Evolutionary conservation across 1,140 invertebrate species (phyloP), one percentile per base, ranked within the genome.

Genomic region (Ostrea edulis): DNA sequence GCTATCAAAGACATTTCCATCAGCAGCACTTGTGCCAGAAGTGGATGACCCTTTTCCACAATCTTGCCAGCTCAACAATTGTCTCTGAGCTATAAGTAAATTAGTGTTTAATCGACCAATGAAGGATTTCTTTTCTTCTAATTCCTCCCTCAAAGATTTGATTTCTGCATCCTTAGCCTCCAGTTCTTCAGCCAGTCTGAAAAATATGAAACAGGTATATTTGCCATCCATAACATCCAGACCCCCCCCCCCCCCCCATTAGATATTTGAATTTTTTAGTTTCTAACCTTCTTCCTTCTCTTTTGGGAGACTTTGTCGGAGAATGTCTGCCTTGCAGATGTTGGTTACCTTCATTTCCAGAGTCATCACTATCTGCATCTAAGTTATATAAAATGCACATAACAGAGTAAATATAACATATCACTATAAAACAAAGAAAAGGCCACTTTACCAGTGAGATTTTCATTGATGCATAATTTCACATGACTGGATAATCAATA

Each of bases 31-130:
- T 2, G 35, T 54, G 12, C 54, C 55, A 51, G 86, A 87, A 25
- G 86, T 68, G 81, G 86, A 82, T 53, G 82, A 83, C 1, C 82
- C 82, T 0, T 88, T 82, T 14, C 29, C 54, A 53, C n/a, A 81
- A n/a, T 88, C 84, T 2, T 81, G 58, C 54, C 82, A 58, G 35
- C 25, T 65, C 20, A 87, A 44, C 29, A 84, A 29, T 84, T 89
- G 65, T 58, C 86, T 77, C 86, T 89, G 85, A 14, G 68, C 51
- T 29, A 77, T 25, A 22, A 85, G 35, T 35, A 89, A 35, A 52
- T 87, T 82, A n/a, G 84, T 85, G 77, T 87, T 84, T 53, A 89
- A 65, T 77, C 86, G 85, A 52, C 53, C 55, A 53, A 89, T 84
- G n/a, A 68, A 54, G n/a, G 86, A 22, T 55, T 89, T 89, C n/a